Base-by-base conservation (phyloP, 2,113 vertebrate genomes). In the Microcebus griseorufus region DNA sequence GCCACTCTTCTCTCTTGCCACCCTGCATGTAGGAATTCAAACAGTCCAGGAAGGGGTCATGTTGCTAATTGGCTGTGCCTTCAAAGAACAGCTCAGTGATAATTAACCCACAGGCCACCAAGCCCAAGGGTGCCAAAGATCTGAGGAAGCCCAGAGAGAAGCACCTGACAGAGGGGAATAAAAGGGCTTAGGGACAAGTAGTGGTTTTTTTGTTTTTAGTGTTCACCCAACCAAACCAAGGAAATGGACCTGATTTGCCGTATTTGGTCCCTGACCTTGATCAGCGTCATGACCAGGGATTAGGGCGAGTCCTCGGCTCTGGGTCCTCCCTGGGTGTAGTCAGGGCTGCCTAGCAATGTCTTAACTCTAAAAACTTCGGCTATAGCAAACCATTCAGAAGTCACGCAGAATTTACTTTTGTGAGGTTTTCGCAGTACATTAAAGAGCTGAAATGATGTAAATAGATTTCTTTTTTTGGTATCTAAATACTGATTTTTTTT, bases 221-320 rank as follows among this genome's bases (percentile, higher is more conserved):
- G 7, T 53, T 17, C 69, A 53, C 42, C 34, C 22, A 67, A 34
- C 16, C 25, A 12, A 83, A n/a, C 37, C 37, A 29, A 78, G 72
- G 51, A 85, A 9, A 48, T 1, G 10, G 0, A 37, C 34, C 48
- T 20, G 29, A 51, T 39, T 18, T 48, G 27, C 58, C 16, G 3
- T 22, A 37, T 39, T 58, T 39, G 62, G 48, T 32, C 4, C 25
- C 27, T 1, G 10, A 78, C 58, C 11, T 4, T 12, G 42, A 85
- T 20, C 34, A 20, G 20, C 23, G 10, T 55, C 6, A 0, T 0
- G 10, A 51, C n/a, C 42, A 62, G 22, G 16, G 37, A 16, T 34
- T 22, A n/a, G 34, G 90, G 42, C 0, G 2, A 89, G 62, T 20
- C 39, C 18, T 29, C n/a, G 45, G 55, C 25, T 37, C 32, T 39